Evolutionary conservation across 37 sponge, comb jelly and placozoan genomes (phyloP).

Genomic region (Halisarca cf. caerulea): DNA sequence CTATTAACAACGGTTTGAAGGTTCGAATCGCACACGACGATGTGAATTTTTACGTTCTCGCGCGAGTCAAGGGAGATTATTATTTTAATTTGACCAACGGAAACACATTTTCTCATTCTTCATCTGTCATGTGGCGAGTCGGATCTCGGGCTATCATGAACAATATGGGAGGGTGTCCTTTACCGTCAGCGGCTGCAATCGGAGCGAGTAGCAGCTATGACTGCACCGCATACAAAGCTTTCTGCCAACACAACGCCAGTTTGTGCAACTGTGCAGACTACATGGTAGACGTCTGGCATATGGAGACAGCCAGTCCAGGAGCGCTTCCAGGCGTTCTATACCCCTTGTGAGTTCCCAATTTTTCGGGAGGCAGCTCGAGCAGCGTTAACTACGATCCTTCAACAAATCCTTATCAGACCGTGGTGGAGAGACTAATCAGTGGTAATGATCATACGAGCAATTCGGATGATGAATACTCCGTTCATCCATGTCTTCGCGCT

Average conservation of each 20-base stretch:
- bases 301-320: slow-evolving; percentile 34
- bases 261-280: slow-evolving; percentile 24
- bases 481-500: slow-evolving; percentile 36
- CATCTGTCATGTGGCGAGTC: slow-evolving; percentile 44
- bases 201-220: not conserved
- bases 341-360: slow-evolving; percentile 16
- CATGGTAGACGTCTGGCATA: slow-evolving; percentile 40
- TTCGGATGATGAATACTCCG: slow-evolving; percentile 34
- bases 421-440: slow-evolving; percentile 22
- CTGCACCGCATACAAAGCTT: slow-evolving; percentile 4
- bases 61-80: slow-evolving; percentile 1
- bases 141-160: slow-evolving; percentile 24
- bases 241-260: not conserved
- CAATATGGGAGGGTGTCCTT: slow-evolving; percentile 30
- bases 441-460: slow-evolving; percentile 41
- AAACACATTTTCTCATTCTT: slow-evolving; percentile 33
- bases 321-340: slow-evolving; percentile 26
- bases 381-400: slow-evolving; percentile 1
- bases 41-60: slow-evolving; percentile 34
- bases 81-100: slow-evolving; percentile 44
- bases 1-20: not conserved
- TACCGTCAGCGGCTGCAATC: not conserved
- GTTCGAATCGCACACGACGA: slow-evolving; percentile 44
- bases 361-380: not conserved
- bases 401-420: not conserved